A percentile compares a stretch with the other conserved stretches of the same genome.
These are phyloP conservation scores for Aradophagus sp. DNA, from an alignment of 1,140 invertebrate species.

Conservation along the genomic window DNA sequence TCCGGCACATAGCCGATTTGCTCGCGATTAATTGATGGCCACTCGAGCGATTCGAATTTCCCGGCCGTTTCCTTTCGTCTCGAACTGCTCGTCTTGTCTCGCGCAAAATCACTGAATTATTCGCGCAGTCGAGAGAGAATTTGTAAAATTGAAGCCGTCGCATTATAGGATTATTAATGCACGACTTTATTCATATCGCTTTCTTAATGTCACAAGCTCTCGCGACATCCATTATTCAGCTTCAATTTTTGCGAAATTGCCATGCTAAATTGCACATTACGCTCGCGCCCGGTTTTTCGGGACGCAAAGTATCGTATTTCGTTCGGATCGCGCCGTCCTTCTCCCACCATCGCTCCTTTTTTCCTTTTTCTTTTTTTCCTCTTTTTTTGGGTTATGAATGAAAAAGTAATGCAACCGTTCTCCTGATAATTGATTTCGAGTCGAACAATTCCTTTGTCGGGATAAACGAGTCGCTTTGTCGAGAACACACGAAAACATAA, in stretches of 20 bases:
- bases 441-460: slow-evolving; percentile 27
- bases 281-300: too few species aligned
- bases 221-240: slow-evolving; percentile 25
- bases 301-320: too few species aligned
- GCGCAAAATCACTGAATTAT: slow-evolving; percentile 38
- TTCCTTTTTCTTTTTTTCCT: neutral
- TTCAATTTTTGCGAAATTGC: slow-evolving; percentile 28
- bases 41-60: slow-evolving; percentile 28
- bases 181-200: slow-evolving; percentile 45
- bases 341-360: too few species aligned
- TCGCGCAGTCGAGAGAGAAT: slow-evolving; percentile 13
- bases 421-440: slow-evolving; percentile 39
- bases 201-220: slow-evolving; percentile 44
- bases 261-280: slow-evolving; percentile 19
- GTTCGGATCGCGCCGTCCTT: too few species aligned
- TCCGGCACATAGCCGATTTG: neutral
- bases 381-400: slow-evolving; percentile 19
- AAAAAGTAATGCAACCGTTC: slow-evolving; percentile 19
- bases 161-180: slow-evolving; percentile 42
- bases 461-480: slow-evolving; percentile 34
- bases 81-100: slow-evolving; percentile 1
- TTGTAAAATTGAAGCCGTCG: slow-evolving; percentile 39
- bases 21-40: slow-evolving; percentile 17
- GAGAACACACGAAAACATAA: slow-evolving; percentile 31
- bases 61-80: slow-evolving; percentile 3